Base-by-base conservation (phyloP, 64 coral and sea anemone genomes). In the Montipora cactus region DNA sequence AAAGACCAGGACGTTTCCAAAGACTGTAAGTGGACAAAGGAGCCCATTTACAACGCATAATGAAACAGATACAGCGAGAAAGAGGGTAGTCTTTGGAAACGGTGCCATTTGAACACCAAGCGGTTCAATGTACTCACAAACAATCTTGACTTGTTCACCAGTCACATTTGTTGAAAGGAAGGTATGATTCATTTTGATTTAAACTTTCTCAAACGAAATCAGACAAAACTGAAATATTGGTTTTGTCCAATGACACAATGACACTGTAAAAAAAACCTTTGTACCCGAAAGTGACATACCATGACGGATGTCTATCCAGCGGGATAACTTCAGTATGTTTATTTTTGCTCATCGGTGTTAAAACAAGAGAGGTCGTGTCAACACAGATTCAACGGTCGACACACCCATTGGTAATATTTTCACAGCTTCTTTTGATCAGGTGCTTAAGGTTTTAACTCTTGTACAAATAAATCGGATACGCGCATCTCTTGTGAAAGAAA, bases 21-120 rank as follows among this genome's bases (percentile, higher is more conserved):
- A 20, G 50, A 90, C 18, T 80, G 61, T 90, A 2, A 80, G 19
- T 2, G 88, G 88, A 80, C 88, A 79, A 44, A 80, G 76, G 66
- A 90, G 21, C n/a, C 88, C 23, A n/a, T 90, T 90, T 7, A 90
- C 5, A 48, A 80, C 53, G 13, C 88, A 90, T 53, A 90, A 22
- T 5, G 79, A 8, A 15, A 74, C 4, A 53, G 87, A 58, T 19
- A 88, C 74, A 4, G 68, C 13, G 20, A 15, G 68, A 75, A 88
- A 88, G 22, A 88, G 16, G 11, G 2, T 28, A 84, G 81, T 16
- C 13, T 25, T 16, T 18, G 25, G 0, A n/a, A 67, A 84, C 28
- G 81, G 81, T 14, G 66, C 81, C 81, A 84, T 84, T 84, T 84
- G 64, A 48, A 84, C 58, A 15, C 28, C 61, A 7, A 48, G 5